A percentile compares a stretch with the other conserved stretches of the same genome.
These are phyloP conservation scores for Pogonognathellus flavescens DNA, from an alignment of 1,140 invertebrate genomes.

Conservation along the genomic window DNA sequence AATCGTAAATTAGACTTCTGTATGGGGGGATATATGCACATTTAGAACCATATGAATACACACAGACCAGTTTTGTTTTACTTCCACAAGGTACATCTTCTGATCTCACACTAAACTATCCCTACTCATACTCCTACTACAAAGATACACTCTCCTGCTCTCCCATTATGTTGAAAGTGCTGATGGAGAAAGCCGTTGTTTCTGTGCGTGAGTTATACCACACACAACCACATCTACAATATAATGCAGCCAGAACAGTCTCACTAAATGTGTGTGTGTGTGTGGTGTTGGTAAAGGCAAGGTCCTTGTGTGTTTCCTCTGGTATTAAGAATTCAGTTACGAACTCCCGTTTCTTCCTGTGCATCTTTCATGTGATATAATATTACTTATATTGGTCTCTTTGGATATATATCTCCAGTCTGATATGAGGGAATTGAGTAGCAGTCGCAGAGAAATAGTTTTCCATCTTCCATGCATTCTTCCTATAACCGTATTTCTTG, in stretches of 20 bases:
- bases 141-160: background rate
- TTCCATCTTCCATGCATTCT: background rate
- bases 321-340: background rate
- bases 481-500: background rate
- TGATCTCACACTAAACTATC: background rate
- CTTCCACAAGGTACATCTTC: background rate
- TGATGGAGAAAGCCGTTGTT: slow-evolving; percentile 23
- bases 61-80: background rate
- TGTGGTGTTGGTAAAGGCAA: background rate
- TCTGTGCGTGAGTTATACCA: slow-evolving; percentile 27
- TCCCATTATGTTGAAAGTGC: background rate
- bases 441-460: background rate
- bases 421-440: background rate
- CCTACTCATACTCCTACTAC: background rate
- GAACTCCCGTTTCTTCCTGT: too few species aligned
- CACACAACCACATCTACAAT: background rate
- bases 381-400: too few species aligned
- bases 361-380: too few species aligned
- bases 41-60: background rate
- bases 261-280: background rate
- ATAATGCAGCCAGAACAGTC: background rate
- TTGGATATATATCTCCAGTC: too few species aligned
- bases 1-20: slow-evolving; percentile 30
- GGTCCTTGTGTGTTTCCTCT: background rate
- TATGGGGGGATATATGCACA: background rate